Percentiles rank a stretch among this genome's conserved stretches.
These are phyloP conservation scores for Scolanthus callimorphus DNA, from an alignment of 92 coral and sea anemone species.

Conservation along the genomic window DNA sequence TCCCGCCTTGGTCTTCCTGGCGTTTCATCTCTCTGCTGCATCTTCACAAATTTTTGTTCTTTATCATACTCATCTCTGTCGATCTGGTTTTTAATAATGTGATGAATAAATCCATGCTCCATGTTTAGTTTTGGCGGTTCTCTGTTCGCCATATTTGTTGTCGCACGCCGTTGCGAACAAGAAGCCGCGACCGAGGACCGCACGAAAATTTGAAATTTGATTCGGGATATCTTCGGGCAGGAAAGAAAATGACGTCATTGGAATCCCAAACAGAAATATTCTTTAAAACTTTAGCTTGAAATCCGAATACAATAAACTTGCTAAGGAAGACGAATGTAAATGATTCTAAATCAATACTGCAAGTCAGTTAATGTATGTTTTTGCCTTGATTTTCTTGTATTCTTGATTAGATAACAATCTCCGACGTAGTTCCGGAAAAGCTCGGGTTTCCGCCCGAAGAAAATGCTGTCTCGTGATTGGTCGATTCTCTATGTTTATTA, in stretches of 20 bases:
- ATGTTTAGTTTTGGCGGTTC: slow-evolving; percentile 47
- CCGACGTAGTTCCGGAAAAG: slow-evolving; percentile 1
- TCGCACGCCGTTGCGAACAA: background rate
- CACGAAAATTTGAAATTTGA: background rate
- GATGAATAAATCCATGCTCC: slow-evolving; percentile 86
- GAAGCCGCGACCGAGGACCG: slow-evolving; percentile 3
- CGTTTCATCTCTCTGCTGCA: slow-evolving; percentile 12
- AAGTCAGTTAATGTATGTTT: no score
- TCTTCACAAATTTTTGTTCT: slow-evolving; percentile 59
- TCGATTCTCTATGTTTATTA: slow-evolving; percentile 22
- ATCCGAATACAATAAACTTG: no score
- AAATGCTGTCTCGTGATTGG: slow-evolving; percentile 15
- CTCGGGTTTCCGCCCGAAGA: background rate
- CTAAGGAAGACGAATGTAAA: no score
- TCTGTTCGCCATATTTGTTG: slow-evolving; percentile 15
- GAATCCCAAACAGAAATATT: no score
- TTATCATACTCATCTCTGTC: slow-evolving; percentile 93
- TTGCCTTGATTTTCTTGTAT: no score
- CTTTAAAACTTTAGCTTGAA: no score
- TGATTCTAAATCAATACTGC: no score
- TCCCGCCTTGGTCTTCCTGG: slow-evolving; percentile 31
- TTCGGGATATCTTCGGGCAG: background rate
- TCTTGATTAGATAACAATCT: background rate
- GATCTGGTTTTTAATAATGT: slow-evolving; percentile 77
- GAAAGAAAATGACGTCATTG: slow-evolving; percentile 23